A percentile compares a stretch with the other conserved stretches of the same genome.
phyloP scores from a whole-genome alignment of 2,888 invertebrate genomes.

The Sepioteuthis lessoniana region DNA sequence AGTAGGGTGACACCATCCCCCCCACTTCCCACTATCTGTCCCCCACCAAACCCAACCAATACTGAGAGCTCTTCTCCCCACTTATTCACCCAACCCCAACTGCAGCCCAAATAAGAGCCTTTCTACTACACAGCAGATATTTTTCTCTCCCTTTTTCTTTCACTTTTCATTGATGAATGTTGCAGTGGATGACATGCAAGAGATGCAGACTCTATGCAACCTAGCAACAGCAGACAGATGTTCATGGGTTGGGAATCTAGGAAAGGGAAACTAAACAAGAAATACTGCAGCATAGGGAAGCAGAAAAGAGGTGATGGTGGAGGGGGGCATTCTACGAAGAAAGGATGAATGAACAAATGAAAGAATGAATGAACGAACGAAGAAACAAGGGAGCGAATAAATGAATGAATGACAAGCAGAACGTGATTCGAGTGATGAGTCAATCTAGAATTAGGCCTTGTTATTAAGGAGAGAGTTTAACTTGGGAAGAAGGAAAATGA shows the following conservation, averaged over 20 bases:
- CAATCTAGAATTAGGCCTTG: not conserved
- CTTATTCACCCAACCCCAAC: not conserved
- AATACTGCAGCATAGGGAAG: not conserved
- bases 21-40: not conserved
- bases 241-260: not conserved
- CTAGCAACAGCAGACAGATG: constrained; percentile 21
- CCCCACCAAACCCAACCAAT: not conserved
- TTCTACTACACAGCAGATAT: not conserved
- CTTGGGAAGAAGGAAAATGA: not conserved
- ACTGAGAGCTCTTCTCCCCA: not conserved
- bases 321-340: not conserved
- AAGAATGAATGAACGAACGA: no score
- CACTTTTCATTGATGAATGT: not conserved
- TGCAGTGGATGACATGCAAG: not conserved
- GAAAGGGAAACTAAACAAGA: not conserved
- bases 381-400: no score
- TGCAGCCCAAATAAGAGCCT: not conserved
- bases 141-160: not conserved
- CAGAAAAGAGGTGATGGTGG: not conserved
- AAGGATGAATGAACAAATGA: not conserved
- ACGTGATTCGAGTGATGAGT: not conserved
- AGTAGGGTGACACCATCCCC: not conserved
- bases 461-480: not conserved
- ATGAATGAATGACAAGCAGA: not conserved
- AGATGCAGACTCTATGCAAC: not conserved